phyloP scores from a whole-genome alignment of 2,113 vertebrate genomes.

The Alouatta palliata region DNA sequence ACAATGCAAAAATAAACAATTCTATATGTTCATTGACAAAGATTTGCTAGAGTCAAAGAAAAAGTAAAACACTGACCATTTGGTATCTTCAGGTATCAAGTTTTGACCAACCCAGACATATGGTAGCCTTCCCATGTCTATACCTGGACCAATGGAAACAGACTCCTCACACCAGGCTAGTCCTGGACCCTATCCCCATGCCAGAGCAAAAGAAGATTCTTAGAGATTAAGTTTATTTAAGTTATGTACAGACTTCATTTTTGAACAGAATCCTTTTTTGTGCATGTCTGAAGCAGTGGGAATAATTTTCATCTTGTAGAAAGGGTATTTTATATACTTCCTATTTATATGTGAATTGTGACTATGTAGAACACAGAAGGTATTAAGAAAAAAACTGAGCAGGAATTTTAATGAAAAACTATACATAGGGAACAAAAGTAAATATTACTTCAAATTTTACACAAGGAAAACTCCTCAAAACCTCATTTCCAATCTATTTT shows the following conservation, averaged over 20 bases:
- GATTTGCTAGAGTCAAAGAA: neutral
- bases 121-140: neutral
- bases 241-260: neutral
- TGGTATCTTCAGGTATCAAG: neutral
- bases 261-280: neutral
- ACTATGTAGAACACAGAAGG: neutral
- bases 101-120: neutral
- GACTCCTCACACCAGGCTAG: neutral
- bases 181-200: neutral
- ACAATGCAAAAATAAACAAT: conserved; percentile 13
- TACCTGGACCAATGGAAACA: neutral
- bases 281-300: neutral
- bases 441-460: neutral
- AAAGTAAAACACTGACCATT: neutral
- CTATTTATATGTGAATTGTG: neutral
- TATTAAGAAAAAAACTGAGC: conserved; percentile 2
- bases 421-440: neutral
- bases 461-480: neutral
- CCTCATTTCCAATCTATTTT: neutral
- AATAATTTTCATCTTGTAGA: neutral
- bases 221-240: neutral
- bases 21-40: neutral
- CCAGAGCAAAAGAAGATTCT: neutral
- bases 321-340: conserved; percentile 12
- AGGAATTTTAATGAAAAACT: conserved; percentile 13